These are phyloP conservation scores for Neoseiulus cucumeris DNA, from an alignment of 1,140 invertebrate genomes.

Conservation along the genomic window DNA sequence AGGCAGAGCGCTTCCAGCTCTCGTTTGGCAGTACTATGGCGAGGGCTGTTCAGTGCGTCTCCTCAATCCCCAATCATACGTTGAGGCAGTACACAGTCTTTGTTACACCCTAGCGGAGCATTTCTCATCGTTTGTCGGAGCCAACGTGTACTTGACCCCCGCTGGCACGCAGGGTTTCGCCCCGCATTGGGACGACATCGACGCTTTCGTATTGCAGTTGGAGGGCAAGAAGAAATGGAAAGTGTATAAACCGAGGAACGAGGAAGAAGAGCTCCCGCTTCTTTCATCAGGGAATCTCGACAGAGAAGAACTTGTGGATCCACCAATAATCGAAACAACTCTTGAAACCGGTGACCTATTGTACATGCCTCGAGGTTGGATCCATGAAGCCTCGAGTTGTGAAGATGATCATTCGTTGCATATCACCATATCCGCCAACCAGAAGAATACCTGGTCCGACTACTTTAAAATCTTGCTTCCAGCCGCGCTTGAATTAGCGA, in stretches of 20 bases:
- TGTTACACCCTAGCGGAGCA: conserved; percentile 69
- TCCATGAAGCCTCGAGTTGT: conserved; percentile 62
- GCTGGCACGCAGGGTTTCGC: conserved; percentile 88
- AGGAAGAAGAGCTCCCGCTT: conserved; percentile 46
- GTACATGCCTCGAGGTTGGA: conserved; percentile 71
- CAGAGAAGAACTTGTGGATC: conserved; percentile 46
- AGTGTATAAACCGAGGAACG: conserved; percentile 52
- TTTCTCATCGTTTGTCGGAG: conserved; percentile 36
- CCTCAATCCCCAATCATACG: conserved; percentile 80
- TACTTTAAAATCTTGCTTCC: conserved; percentile 59
- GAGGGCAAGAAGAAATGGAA: conserved; percentile 90
- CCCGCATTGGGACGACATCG: conserved; percentile 95
- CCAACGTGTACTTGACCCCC: conserved; percentile 47
- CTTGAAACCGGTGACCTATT: conserved; percentile 70
- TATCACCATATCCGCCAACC: conserved; percentile 74
- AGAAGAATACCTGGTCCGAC: conserved; percentile 72
- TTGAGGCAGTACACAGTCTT: conserved; percentile 37
- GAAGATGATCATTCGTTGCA: conserved; percentile 64
- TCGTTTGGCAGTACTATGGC: conserved; percentile 74
- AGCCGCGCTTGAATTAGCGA: conserved; percentile 46
- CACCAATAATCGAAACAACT: conserved; percentile 57
- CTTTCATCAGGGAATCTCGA: conserved; percentile 62
- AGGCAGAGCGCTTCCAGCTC: conserved; percentile 43
- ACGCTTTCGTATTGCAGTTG: conserved; percentile 87
- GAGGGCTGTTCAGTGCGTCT: conserved; percentile 76